phyloP scores from a whole-genome alignment of 2,888 invertebrate genomes.

The Noctua janthina region DNA sequence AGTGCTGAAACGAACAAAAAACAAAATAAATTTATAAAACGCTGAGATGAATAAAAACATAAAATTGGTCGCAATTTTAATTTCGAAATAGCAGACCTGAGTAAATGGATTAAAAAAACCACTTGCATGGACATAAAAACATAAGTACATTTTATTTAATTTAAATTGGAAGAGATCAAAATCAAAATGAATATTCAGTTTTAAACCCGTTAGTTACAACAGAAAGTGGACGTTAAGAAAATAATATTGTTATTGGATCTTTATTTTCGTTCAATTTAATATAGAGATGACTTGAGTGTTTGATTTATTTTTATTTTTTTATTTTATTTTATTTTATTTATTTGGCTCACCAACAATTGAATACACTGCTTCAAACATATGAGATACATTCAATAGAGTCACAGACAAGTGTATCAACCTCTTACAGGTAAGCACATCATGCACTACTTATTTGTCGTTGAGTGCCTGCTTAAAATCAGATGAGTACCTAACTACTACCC shows the following conservation, averaged over 20 bases:
- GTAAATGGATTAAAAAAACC: not conserved
- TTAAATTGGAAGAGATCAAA: conserved; percentile 6
- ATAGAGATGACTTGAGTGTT: not conserved
- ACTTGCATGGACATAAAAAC: conserved; percentile 8
- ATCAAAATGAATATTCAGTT: conserved; percentile 25
- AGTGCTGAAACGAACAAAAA: not conserved
- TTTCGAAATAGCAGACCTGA: not conserved
- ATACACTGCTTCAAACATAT: no score
- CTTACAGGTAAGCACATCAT: no score
- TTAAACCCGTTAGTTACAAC: not conserved
- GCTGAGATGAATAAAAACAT: not conserved
- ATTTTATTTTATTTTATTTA: no score
- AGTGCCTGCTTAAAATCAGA: no score
- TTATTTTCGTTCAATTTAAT: conserved; percentile 25
- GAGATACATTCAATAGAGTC: no score
- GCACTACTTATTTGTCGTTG: no score
- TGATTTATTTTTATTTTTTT: no score
- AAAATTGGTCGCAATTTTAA: not conserved
- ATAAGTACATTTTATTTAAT: not conserved
- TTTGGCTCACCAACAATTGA: no score
- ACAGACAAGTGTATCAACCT: no score
- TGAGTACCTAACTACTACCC: no score
- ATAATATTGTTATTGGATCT: conserved; percentile 17
- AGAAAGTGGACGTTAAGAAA: not conserved
- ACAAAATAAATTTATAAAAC: not conserved